Percentiles rank a stretch among this genome's conserved stretches.
Conservation (phyloP, 2,113 vertebrate genomes). For the Microcebus murinus region DNA sequence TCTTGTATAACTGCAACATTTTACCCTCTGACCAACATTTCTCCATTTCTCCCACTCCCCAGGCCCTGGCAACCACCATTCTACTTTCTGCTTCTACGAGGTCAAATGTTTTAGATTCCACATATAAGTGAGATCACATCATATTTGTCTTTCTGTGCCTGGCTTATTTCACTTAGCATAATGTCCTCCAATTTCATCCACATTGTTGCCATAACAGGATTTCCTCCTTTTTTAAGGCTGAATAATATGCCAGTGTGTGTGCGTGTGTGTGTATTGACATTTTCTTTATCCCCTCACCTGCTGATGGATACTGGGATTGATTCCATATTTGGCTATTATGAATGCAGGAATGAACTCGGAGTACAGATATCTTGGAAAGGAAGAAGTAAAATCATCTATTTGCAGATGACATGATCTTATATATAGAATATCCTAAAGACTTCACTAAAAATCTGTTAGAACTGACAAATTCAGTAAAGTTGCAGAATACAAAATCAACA, state of each 20-base stretch:
- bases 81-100: neutral
- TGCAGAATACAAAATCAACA: neutral
- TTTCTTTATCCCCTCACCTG: neutral
- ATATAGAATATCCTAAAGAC: neutral
- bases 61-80: neutral
- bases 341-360: neutral
- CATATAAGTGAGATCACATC: neutral
- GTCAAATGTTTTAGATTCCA: neutral
- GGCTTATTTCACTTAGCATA: neutral
- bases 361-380: neutral
- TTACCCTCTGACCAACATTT: neutral
- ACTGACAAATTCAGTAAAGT: neutral
- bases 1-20: neutral
- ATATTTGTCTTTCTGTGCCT: neutral
- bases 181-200: neutral
- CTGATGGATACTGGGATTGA: neutral
- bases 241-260: neutral
- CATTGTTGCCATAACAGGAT: neutral
- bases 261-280: neutral
- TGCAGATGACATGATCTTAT: neutral
- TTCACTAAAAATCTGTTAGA: neutral
- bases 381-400: neutral
- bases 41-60: neutral
- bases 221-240: neutral
- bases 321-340: neutral